Base-by-base conservation (phyloP, 2,113 vertebrate species). In the Proteles cristata region DNA sequence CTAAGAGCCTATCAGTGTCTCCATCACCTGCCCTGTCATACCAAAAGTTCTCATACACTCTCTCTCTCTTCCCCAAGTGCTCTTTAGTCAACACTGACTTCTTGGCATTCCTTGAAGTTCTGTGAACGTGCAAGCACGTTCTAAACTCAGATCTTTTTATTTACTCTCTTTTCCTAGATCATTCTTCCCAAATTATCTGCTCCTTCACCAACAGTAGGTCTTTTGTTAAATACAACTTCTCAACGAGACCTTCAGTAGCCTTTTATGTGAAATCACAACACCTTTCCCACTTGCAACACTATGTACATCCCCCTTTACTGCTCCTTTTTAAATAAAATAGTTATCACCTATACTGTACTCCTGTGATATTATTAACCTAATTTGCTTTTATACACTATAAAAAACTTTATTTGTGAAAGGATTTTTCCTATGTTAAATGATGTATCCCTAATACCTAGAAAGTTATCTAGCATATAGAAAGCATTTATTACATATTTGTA, bases 21-120 rank as follows among this genome's bases (percentile, higher is more conserved):
- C 14, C 3, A 5, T 14, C 16, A 58, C 23, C 7, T 6, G 2
- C 5, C 0, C 25, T 19, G 11, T 69, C 43, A 76, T 15, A 12
- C n/a, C 23, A 77, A 21, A 83, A 68, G 23, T 0, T 23, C 43
- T 66, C 2, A 65, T 2, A 12, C 14, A 2, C 39, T 76, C 12
- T 39, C 39, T 39, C 10, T 21, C 43, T 39, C 9, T 39, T 85
- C 23, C 23, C 33, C 81, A 80, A 15, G 0, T 58, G 39, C 9
- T 89, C 28, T 74, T 23, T 28, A 53, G 21, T 3, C 65, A 14
- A 50, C n/a, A 48, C 8, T 43, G 4, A 96, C 28, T 28, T 65
- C 7, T 55, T 45, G 33, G 0, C n/a, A 90, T 26, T 69, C 26
- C 12, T 76, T 81, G 14, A 71, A 69, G n/a, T 55, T 53, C 11